A percentile compares a stretch with the other conserved stretches of the same genome.
Evolutionary conservation across 2,888 invertebrate genomes (phyloP).

Genomic region (Parnassius apollo): DNA sequence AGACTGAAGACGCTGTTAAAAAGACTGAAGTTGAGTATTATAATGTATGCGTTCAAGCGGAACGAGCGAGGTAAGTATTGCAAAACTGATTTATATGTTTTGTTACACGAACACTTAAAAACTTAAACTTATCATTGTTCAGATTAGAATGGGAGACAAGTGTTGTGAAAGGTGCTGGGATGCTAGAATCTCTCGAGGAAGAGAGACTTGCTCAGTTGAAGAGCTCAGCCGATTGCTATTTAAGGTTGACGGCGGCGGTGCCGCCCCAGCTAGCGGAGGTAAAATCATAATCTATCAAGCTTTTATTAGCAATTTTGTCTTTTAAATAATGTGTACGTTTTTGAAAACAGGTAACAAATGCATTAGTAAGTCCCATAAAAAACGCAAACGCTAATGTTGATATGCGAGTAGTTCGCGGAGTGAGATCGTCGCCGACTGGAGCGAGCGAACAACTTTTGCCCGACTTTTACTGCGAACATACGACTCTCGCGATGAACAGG

Average conservation of each 20-base stretch:
- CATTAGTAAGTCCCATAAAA: constrained; percentile 85
- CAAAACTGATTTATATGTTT: not conserved
- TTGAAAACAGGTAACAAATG: constrained; percentile 83
- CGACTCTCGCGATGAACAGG: constrained; percentile 94
- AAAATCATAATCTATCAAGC: constrained; percentile 30
- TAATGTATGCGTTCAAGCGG: constrained; percentile 93
- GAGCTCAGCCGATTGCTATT: constrained; percentile 83
- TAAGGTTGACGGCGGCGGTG: constrained; percentile 85
- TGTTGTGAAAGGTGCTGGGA: constrained; percentile 91
- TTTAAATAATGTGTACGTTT: constrained; percentile 19
- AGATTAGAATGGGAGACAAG: constrained; percentile 95
- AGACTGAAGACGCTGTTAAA: constrained; percentile 94
- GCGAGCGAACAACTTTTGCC: constrained; percentile 92
- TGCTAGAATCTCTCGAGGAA: constrained; percentile 94
- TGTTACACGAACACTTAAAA: not conserved
- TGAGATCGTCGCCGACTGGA: constrained; percentile 84
- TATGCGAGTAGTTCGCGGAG: constrained; percentile 83
- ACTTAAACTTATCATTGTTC: constrained; percentile 7
- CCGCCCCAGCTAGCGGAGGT: constrained; percentile 90
- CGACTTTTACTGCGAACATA: constrained; percentile 97
- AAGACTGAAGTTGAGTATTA: constrained; percentile 97
- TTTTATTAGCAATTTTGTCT: constrained; percentile 4
- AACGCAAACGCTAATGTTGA: constrained; percentile 87
- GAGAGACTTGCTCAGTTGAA: constrained; percentile 92
- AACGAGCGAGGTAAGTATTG: constrained; percentile 86